phyloP scores from a whole-genome alignment of 2,797 vertebrate species.

The Peromyscus nudipes region DNA sequence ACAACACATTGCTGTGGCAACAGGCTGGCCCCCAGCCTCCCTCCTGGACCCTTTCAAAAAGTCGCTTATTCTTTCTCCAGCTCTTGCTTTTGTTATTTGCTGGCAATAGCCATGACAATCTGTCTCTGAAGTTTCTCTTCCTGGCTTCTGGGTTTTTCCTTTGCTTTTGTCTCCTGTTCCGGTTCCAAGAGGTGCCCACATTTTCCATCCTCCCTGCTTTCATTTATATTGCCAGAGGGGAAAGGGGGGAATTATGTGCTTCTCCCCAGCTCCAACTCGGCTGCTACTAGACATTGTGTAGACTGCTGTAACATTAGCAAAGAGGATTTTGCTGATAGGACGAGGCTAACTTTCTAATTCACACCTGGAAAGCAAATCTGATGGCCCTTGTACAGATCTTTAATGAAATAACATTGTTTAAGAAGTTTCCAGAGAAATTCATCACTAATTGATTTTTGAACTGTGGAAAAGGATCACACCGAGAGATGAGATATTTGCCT shows the following conservation, averaged over 20 bases:
- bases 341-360: slow-evolving; percentile 87
- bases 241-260: slow-evolving; percentile 47
- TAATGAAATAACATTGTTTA: slow-evolving; percentile 90
- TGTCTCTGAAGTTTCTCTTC: not conserved
- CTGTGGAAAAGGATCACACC: slow-evolving; percentile 85
- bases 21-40: not conserved
- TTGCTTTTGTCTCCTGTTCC: slow-evolving; percentile 62
- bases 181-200: slow-evolving; percentile 9
- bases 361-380: slow-evolving; percentile 88
- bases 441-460: slow-evolving; percentile 90
- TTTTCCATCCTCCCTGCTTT: slow-evolving; percentile 45
- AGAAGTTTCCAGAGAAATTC: slow-evolving; percentile 88
- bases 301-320: slow-evolving; percentile 72
- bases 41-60: not conserved
- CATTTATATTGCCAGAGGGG: slow-evolving; percentile 7
- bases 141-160: not conserved
- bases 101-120: not conserved
- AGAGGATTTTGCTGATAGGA: slow-evolving; percentile 85
- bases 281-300: slow-evolving; percentile 60
- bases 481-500: slow-evolving; percentile 81
- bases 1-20: not conserved
- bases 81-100: slow-evolving; percentile 15
- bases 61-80: not conserved
- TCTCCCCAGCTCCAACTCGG: slow-evolving; percentile 73
- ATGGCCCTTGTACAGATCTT: slow-evolving; percentile 84